Evolutionary conservation across 1,140 invertebrate species (phyloP).

Genomic region (Glossosoma conforme): DNA sequence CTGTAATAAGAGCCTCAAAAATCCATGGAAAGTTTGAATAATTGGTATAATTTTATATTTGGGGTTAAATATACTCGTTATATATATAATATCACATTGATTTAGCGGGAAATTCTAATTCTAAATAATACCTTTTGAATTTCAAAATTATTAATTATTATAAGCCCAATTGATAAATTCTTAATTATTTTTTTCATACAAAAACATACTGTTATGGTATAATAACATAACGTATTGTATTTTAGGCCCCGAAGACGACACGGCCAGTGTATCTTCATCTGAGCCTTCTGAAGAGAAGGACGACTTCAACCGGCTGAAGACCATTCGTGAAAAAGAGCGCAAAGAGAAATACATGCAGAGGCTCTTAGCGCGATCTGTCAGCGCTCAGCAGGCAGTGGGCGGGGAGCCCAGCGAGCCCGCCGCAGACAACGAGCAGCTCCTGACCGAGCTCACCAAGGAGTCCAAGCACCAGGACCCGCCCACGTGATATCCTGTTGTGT

Average conservation of each 20-base stretch:
- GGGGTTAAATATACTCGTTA: too few relatives aligned
- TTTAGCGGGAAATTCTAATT: too few relatives aligned
- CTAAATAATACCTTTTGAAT: too few relatives aligned
- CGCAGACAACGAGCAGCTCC: constrained; percentile 23
- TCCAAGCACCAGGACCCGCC: constrained; percentile 6
- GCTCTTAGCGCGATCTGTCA: constrained; percentile 45
- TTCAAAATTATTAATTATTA: too few relatives aligned
- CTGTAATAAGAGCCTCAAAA: too few relatives aligned
- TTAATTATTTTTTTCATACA: too few relatives aligned
- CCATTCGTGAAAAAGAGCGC: constrained; percentile 40
- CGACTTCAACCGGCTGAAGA: constrained; percentile 43
- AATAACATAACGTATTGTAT: too few relatives aligned
- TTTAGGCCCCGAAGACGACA: constrained; percentile 27
- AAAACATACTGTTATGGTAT: too few relatives aligned
- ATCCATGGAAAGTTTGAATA: too few relatives aligned
- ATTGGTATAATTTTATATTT: too few relatives aligned
- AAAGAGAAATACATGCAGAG: constrained; percentile 44
- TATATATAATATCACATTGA: too few relatives aligned
- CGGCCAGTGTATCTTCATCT: constrained; percentile 14
- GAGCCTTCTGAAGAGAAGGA: constrained; percentile 27
- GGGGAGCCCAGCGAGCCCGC: constrained; percentile 9
- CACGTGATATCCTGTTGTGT: not conserved
- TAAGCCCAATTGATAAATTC: too few relatives aligned
- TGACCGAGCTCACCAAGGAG: constrained; percentile 19
- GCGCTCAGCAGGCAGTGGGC: constrained; percentile 42